phyloP scores from a whole-genome alignment of 2,113 vertebrate genomes.

The Sterna hirundo region DNA sequence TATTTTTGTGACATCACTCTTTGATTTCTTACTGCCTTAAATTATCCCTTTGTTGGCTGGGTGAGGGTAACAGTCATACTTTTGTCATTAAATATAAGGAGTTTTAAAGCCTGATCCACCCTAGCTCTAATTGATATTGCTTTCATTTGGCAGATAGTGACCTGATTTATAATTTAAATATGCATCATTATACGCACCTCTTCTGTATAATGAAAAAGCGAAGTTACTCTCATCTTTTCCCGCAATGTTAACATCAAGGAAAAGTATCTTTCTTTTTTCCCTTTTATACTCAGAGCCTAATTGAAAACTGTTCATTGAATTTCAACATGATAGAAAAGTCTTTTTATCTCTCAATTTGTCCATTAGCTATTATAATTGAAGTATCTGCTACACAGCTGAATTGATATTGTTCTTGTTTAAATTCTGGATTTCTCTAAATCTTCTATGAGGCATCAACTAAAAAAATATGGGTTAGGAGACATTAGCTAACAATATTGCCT shows the following conservation, averaged over 20 bases:
- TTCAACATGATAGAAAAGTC: slow-evolving; percentile 82
- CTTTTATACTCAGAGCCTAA: slow-evolving; percentile 80
- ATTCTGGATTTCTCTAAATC: slow-evolving; percentile 75
- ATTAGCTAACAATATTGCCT: not conserved
- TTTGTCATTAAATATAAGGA: slow-evolving; percentile 88
- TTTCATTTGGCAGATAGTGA: slow-evolving; percentile 84
- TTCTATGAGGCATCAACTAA: slow-evolving; percentile 68
- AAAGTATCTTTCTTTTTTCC: slow-evolving; percentile 74
- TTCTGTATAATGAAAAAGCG: slow-evolving; percentile 80
- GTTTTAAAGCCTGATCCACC: slow-evolving; percentile 82
- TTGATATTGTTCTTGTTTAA: slow-evolving; percentile 82
- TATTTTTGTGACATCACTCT: slow-evolving; percentile 85
- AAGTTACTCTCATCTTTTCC: slow-evolving; percentile 82
- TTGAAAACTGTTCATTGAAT: slow-evolving; percentile 87
- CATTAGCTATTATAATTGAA: slow-evolving; percentile 85
- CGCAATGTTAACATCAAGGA: slow-evolving; percentile 83
- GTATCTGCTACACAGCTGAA: slow-evolving; percentile 78
- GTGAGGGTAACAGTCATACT: slow-evolving; percentile 83
- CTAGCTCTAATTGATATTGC: slow-evolving; percentile 85
- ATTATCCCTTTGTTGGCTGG: slow-evolving; percentile 85
- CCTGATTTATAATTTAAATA: slow-evolving; percentile 90
- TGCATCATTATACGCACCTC: slow-evolving; percentile 80
- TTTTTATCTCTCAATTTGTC: slow-evolving; percentile 86
- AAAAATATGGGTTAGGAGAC: slow-evolving; percentile 4
- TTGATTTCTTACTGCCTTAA: slow-evolving; percentile 86